phyloP scores from a whole-genome alignment of 2,797 vertebrate species.

The Aeoliscus strigatus region DNA sequence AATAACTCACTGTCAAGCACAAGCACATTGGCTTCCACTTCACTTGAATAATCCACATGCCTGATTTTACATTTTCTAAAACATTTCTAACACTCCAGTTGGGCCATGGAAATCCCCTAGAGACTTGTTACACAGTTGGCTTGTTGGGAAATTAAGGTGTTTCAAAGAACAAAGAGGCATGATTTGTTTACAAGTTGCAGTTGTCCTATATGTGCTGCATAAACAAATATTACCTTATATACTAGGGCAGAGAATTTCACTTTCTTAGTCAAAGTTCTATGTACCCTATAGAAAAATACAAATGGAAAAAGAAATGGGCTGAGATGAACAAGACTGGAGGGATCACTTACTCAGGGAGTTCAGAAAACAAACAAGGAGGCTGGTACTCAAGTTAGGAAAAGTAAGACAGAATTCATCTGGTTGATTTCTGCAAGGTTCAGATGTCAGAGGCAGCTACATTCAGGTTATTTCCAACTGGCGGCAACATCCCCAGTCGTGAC shows the following conservation, averaged over 20 bases:
- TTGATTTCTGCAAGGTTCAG: too few relatives aligned
- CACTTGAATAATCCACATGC: slow-evolving; percentile 62
- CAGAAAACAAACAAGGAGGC: too few relatives aligned
- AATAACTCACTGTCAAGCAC: slow-evolving; percentile 78
- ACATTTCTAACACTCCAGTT: slow-evolving; percentile 44
- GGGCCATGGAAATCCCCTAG: slow-evolving; percentile 40
- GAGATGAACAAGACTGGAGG: too few relatives aligned
- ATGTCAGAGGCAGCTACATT: too few relatives aligned
- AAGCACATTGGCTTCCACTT: slow-evolving; percentile 57
- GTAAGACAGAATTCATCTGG: too few relatives aligned
- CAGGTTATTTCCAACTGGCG: too few relatives aligned
- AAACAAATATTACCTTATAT: slow-evolving; percentile 38
- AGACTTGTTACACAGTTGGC: slow-evolving; percentile 58
- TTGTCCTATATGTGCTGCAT: slow-evolving; percentile 39
- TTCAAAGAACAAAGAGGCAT: slow-evolving; percentile 51
- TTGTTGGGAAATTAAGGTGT: slow-evolving; percentile 57
- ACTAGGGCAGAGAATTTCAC: not conserved
- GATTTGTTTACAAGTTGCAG: slow-evolving; percentile 57
- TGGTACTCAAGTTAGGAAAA: too few relatives aligned
- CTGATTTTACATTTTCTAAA: slow-evolving; percentile 55
- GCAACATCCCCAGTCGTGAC: too few relatives aligned
- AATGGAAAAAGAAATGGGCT: too few relatives aligned
- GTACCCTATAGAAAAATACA: too few relatives aligned
- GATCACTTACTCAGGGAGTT: too few relatives aligned
- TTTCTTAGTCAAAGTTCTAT: too few relatives aligned